These are phyloP conservation scores for Sterrhoptilus dennistouni DNA, from an alignment of 2,113 vertebrate species.

Conservation along the genomic window DNA sequence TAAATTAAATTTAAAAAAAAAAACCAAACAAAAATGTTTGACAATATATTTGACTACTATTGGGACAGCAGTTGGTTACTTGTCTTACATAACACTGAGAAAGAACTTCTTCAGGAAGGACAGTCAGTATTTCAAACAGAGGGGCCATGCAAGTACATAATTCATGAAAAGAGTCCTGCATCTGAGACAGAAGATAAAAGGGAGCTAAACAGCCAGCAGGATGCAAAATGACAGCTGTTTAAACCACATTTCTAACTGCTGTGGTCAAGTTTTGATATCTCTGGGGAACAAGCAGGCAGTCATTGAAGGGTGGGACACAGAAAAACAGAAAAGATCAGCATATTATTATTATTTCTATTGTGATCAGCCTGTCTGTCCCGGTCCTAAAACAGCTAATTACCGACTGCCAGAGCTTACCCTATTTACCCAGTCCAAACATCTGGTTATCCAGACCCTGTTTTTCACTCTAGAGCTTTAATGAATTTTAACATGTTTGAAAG, in stretches of 20 bases:
- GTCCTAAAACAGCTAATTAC: background rate
- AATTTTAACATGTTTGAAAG: slow-evolving; percentile 9
- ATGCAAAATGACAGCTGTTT: slow-evolving; percentile 36
- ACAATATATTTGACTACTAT: background rate
- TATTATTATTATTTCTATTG: slow-evolving; percentile 19
- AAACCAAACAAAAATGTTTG: background rate
- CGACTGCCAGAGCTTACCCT: background rate
- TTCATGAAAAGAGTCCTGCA: background rate
- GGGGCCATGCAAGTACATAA: background rate
- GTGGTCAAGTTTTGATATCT: slow-evolving; percentile 13
- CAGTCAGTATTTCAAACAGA: background rate
- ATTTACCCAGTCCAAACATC: background rate
- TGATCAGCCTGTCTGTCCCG: background rate
- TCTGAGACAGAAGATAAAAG: slow-evolving; percentile 27
- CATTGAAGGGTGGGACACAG: background rate
- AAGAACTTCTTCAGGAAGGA: background rate
- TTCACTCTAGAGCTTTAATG: background rate
- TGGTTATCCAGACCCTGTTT: background rate
- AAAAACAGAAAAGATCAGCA: background rate
- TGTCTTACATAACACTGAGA: background rate
- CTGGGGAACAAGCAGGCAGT: background rate
- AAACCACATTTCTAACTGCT: slow-evolving; percentile 2
- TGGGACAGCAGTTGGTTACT: background rate
- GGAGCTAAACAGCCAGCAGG: slow-evolving; percentile 3
- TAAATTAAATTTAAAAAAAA: background rate